phyloP scores from a whole-genome alignment of 2,888 invertebrate genomes.

The Oscheius sp. region DNA sequence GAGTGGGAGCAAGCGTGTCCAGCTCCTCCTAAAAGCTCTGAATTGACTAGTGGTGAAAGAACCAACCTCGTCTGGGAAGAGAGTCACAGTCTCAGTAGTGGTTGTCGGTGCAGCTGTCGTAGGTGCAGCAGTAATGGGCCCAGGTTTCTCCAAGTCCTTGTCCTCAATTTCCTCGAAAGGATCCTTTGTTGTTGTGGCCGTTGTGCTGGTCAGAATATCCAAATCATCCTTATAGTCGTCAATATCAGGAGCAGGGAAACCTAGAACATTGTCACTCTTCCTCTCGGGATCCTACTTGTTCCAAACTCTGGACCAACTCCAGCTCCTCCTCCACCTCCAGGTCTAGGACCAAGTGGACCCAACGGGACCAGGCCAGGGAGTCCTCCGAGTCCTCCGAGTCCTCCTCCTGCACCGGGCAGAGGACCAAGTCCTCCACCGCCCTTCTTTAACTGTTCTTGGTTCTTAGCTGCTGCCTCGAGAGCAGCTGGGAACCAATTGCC shows the following conservation, averaged over 20 bases:
- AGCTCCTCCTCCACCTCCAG: slow-evolving; percentile 32
- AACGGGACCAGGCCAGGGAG: slow-evolving; percentile 39
- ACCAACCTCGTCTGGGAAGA: slow-evolving; percentile 30
- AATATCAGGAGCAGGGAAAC: slow-evolving; percentile 53
- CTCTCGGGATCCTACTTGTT: slow-evolving; percentile 37
- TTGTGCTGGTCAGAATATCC: slow-evolving; percentile 2
- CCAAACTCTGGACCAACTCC: slow-evolving; percentile 55
- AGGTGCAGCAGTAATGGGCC: background rate
- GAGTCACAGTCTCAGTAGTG: slow-evolving; percentile 13
- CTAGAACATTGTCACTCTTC: background rate
- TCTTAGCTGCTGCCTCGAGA: slow-evolving; percentile 59
- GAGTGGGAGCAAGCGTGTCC: slow-evolving; percentile 4
- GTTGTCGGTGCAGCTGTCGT: background rate
- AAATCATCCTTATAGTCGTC: slow-evolving; percentile 51
- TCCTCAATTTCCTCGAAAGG: slow-evolving; percentile 30
- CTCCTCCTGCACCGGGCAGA: background rate
- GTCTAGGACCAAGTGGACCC: slow-evolving; percentile 46
- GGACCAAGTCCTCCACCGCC: slow-evolving; percentile 8
- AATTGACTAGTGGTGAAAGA: background rate
- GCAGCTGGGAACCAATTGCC: slow-evolving; percentile 70
- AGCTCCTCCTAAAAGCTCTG: slow-evolving; percentile 15
- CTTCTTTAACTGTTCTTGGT: slow-evolving; percentile 20
- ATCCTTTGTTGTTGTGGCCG: slow-evolving; percentile 5
- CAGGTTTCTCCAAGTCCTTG: slow-evolving; percentile 20
- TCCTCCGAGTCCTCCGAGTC: slow-evolving; percentile 43